Evolutionary conservation across 1,140 invertebrate species (phyloP), one percentile per base, ranked within the genome.

Genomic region (Bombus difficillimus): DNA sequence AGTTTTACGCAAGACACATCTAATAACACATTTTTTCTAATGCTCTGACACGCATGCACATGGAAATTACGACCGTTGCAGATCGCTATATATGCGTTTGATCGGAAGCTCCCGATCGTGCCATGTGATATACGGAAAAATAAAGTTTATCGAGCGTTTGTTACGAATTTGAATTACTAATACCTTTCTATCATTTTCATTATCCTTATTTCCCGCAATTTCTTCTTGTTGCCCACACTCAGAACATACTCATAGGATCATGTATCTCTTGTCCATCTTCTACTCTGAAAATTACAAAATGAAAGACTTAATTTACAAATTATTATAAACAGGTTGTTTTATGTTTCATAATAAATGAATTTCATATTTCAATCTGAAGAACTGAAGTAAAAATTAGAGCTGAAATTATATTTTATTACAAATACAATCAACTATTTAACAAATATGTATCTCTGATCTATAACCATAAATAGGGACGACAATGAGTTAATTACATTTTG

Each of bases 141-240:
- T 92, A 92, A 93, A 93, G 86, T 92, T 92, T 92, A 90, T 92
- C 85, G 88, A 91, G 83, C 79, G 89, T 92, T 92, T 88, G 88
- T 88, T 91, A 91, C 69, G 75, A 76, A 85, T 86, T 37, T 73
- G 18, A 84, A 85, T 85, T 25, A 37, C 28, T 37, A 22, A 8
- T 41, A 68, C 74, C 47, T n/a, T 25, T 6, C 13, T 10, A 15
- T n/a, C 25, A 15, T 5, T 34, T 25, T 75, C 28, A 32, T 28
- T 28, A 39, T 59, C 25, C 53, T 53, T 32, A 22, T n/a, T 32
- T 22, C 6, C 22, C 6, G 6, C 18, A 53, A 53, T 53, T 53
- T 22, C 18, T 53, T 22, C 18, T 53, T 53, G 18, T 53, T 22
- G 1, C 47, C 47, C 47, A 22, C 18, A 22, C 47, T 53, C 18